Percentiles rank a stretch among this genome's conserved stretches.
These are phyloP conservation scores for Condylura cristata DNA, from an alignment of 2,113 vertebrate genomes.

Conservation along the genomic window DNA sequence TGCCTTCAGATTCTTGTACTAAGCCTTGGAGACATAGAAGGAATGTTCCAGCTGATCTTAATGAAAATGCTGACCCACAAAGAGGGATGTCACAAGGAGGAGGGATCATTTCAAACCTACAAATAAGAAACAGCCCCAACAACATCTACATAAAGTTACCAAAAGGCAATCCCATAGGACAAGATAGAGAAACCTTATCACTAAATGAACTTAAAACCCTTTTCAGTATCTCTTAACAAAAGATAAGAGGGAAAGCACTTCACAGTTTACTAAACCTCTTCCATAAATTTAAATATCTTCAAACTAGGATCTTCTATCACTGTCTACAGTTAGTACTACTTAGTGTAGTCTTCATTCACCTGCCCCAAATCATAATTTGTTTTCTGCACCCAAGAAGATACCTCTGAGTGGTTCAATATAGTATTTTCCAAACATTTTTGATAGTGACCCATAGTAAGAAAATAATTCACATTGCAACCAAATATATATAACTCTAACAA, in stretches of 20 bases:
- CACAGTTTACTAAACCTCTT: not conserved
- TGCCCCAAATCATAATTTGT: not conserved
- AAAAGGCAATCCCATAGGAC: not conserved
- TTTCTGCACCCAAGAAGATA: not conserved
- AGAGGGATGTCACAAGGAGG: not conserved
- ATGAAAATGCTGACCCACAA: not conserved
- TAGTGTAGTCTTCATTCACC: constrained; percentile 10
- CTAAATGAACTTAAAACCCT: constrained; percentile 15
- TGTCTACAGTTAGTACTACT: not conserved
- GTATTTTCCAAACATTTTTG: not conserved
- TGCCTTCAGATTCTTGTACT: constrained; percentile 43
- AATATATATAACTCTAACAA: constrained; percentile 14
- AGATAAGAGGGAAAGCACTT: not conserved
- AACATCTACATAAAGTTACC: constrained; percentile 50
- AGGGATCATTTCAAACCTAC: constrained; percentile 41
- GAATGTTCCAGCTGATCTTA: constrained; percentile 32
- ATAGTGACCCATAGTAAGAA: constrained; percentile 3
- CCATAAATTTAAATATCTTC: constrained; percentile 42
- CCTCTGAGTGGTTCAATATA: constrained; percentile 31
- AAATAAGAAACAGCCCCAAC: constrained; percentile 45
- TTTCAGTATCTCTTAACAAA: constrained; percentile 23
- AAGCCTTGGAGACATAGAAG: constrained; percentile 12
- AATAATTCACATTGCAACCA: not conserved
- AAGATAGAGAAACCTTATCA: constrained; percentile 1
- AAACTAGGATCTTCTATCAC: not conserved